Percentiles rank a stretch among this genome's conserved stretches.
These are phyloP conservation scores for Oreotrochilus melanogaster DNA, from an alignment of 2,113 vertebrate genomes.

Conservation along the genomic window DNA sequence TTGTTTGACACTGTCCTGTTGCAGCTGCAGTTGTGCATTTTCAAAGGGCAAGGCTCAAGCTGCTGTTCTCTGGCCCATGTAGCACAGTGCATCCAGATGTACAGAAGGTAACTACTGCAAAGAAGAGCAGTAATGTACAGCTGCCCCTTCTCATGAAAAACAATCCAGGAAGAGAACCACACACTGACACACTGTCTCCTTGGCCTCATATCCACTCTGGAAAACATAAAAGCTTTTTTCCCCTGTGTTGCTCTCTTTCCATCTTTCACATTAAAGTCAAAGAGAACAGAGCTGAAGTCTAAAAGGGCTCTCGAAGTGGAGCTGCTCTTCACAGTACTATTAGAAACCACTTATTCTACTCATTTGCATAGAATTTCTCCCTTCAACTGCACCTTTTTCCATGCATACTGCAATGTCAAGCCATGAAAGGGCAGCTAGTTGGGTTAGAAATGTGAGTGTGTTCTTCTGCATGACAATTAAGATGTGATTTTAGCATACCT, in stretches of 20 bases:
- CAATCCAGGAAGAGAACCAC: background rate
- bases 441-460: background rate
- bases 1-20: background rate
- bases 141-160: background rate
- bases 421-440: background rate
- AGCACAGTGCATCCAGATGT: fast-evolving
- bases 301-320: background rate
- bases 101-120: background rate
- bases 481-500: background rate
- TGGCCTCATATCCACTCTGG: background rate
- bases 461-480: background rate
- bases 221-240: background rate
- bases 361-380: background rate
- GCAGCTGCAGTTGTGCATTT: background rate
- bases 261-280: background rate
- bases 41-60: background rate
- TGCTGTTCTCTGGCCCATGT: background rate
- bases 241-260: background rate
- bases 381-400: background rate
- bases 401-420: background rate
- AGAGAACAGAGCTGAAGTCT: background rate
- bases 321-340: background rate
- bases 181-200: background rate
- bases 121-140: background rate
- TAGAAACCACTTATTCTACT: background rate